Percentiles rank a stretch among this genome's conserved stretches.
Evolutionary conservation across 2,797 vertebrate genomes (phyloP).

Genomic region (Sebastes nivosus): DNA sequence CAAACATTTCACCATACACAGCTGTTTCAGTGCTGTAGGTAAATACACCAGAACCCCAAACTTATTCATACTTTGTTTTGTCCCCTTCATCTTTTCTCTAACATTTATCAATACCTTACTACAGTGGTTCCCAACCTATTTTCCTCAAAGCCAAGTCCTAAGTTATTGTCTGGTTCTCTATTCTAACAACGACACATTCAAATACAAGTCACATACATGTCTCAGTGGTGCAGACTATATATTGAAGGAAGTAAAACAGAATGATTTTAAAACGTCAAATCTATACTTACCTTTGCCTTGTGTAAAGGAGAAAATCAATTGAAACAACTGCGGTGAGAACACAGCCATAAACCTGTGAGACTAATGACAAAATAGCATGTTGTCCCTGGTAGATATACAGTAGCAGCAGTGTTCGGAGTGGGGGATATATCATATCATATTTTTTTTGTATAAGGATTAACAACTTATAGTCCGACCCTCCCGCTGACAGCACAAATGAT

Average conservation of each 20-base stretch:
- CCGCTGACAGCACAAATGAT: constrained; percentile 59
- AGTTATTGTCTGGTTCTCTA: neutral
- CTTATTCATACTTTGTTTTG: neutral
- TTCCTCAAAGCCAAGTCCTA: neutral
- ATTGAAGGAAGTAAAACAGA: neutral
- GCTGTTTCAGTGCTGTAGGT: constrained; percentile 26
- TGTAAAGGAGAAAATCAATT: neutral
- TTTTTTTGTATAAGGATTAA: constrained; percentile 56
- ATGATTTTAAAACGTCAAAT: neutral
- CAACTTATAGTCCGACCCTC: constrained; percentile 49
- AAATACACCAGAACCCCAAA: neutral
- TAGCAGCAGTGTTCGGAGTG: neutral
- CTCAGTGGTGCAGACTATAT: neutral
- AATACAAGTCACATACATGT: neutral
- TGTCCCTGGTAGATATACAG: constrained; percentile 7
- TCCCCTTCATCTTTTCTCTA: neutral
- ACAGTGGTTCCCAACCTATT: neutral
- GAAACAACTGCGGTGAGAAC: neutral
- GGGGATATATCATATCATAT: constrained; percentile 31
- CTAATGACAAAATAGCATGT: neutral
- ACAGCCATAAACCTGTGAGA: neutral
- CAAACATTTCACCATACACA: constrained; percentile 41
- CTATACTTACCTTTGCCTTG: neutral
- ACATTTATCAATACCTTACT: neutral
- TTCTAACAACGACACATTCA: neutral